Base-by-base conservation (phyloP, 2,888 invertebrate species). In the Rhaphigaster nebulosa region DNA sequence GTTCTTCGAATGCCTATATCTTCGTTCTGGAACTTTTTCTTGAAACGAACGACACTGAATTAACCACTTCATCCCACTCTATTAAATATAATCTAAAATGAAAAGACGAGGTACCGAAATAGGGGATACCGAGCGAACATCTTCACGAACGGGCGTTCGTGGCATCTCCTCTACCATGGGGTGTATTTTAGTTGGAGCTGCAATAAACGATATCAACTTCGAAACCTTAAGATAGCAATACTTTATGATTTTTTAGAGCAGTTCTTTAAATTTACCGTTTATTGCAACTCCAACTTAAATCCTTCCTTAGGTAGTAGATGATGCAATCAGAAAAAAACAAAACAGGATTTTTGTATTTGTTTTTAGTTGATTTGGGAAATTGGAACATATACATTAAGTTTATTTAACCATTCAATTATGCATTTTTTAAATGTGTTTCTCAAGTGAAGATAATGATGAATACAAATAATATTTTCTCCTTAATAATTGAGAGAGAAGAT, bases 241-340 rank as follows among this genome's bases (percentile, higher is more conserved):
- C 26, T n/a, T n/a, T 2, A 60, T 1, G 13, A 60, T 60, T n/a
- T n/a, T n/a, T 26, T 2, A 60, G n/a, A 0, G 12, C n/a, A 60
- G 26, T 60, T 10, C 18, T 29, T 29, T 65, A n/a, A 18, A 65
- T 65, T 65, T 65, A 65, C 65, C 65, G 15, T 29, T 65, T 29
- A 65, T 65, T 65, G 65, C 65, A 65, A 65, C 65, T 65, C 65
- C 65, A 65, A 65, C 65, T 18, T 29, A 29, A 65, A 65, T 65
- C 3, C 15, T 3, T 29, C 65, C 29, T 5, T 56, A 56, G 56
- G 56, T 23, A 23, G 23, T 56, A 54, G 54, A 20, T 1, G 6
- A 26, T 5, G 26, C 26, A 56, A 26, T 56, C n/a, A 60, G 10
- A 15, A 23, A 1, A 13, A 4, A 54, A 60, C 4, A 26, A 10